Evolutionary conservation across 2,797 vertebrate species (phyloP).

Genomic region (Sebastes jordani): DNA sequence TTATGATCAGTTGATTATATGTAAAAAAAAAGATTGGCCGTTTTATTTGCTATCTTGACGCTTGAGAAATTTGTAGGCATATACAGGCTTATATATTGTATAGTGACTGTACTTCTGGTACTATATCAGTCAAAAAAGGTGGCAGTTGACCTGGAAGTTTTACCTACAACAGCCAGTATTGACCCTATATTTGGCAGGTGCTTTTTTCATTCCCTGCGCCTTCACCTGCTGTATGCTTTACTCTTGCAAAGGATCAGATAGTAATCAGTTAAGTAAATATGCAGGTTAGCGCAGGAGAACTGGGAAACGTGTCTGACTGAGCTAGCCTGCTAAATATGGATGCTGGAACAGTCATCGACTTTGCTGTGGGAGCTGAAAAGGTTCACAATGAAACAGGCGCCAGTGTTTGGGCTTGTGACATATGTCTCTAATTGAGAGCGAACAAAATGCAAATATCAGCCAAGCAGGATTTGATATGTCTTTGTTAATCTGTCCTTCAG

Average conservation of each 20-base stretch:
- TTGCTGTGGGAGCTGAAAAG: slow-evolving; percentile 36
- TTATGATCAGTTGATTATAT: not conserved
- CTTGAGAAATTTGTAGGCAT: not conserved
- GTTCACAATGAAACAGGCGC: slow-evolving; percentile 33
- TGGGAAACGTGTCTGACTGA: slow-evolving; percentile 24
- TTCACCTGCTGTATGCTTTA: not conserved
- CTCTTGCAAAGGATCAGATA: slow-evolving; percentile 8
- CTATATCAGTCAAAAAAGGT: not conserved
- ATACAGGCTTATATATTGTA: not conserved
- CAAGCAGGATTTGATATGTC: slow-evolving; percentile 43
- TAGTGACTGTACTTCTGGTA: not conserved
- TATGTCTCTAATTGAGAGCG: slow-evolving; percentile 51
- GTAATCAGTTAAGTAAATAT: slow-evolving; percentile 45
- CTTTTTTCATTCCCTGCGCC: not conserved
- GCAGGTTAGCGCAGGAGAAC: slow-evolving; percentile 12
- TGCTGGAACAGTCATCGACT: slow-evolving; percentile 33
- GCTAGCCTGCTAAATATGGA: slow-evolving; percentile 55
- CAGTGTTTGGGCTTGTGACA: slow-evolving; percentile 51
- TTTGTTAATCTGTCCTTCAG: slow-evolving; percentile 59
- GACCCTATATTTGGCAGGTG: not conserved
- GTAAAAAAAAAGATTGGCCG: not conserved
- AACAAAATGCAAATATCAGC: slow-evolving; percentile 47
- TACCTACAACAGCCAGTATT: not conserved
- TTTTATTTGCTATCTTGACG: not conserved
- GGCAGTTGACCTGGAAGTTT: not conserved